These are phyloP conservation scores for Mythimna albipuncta DNA, from an alignment of 2,888 invertebrate species.

Conservation along the genomic window DNA sequence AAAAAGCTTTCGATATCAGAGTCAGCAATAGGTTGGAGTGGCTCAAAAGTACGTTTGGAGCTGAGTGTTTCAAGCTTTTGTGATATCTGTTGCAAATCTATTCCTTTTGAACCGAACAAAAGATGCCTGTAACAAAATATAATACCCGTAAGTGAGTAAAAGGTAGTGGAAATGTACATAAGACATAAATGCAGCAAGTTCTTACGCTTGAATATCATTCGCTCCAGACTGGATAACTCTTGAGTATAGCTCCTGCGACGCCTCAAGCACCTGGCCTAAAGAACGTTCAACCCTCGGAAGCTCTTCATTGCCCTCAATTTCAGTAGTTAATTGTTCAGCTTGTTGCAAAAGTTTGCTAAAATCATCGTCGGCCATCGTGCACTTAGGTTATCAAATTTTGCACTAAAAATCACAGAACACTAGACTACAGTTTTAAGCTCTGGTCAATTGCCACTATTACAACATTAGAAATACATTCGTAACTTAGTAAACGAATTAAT, in stretches of 20 bases:
- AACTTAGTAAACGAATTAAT: neutral
- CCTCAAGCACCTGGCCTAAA: slow-evolving; percentile 97
- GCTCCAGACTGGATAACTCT: slow-evolving; percentile 96
- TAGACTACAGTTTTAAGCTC: slow-evolving; percentile 9
- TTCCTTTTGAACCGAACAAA: slow-evolving; percentile 97
- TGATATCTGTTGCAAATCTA: slow-evolving; percentile 98
- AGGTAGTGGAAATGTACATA: neutral
- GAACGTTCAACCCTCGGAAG: slow-evolving; percentile 96
- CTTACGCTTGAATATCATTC: slow-evolving; percentile 98
- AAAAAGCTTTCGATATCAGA: slow-evolving; percentile 97
- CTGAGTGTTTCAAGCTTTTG: slow-evolving; percentile 97
- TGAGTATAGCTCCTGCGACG: slow-evolving; percentile 96
- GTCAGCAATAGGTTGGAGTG: slow-evolving; percentile 97
- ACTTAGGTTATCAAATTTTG: slow-evolving; percentile 75
- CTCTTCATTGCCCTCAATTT: slow-evolving; percentile 96
- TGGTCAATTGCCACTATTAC: slow-evolving; percentile 1
- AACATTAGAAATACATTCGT: slow-evolving; percentile 11
- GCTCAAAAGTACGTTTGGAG: slow-evolving; percentile 96
- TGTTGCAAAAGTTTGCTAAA: slow-evolving; percentile 97
- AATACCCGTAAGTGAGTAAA: slow-evolving; percentile 1
- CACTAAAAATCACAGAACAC: slow-evolving; percentile 1
- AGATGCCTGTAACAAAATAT: slow-evolving; percentile 92
- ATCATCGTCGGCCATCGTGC: slow-evolving; percentile 90
- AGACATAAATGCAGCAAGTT: slow-evolving; percentile 46
- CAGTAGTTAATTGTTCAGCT: slow-evolving; percentile 97